Percentiles rank a stretch among this genome's conserved stretches.
Evolutionary conservation across 1,140 invertebrate genomes (phyloP).

Genomic region (Zaprionus nigranus): DNA sequence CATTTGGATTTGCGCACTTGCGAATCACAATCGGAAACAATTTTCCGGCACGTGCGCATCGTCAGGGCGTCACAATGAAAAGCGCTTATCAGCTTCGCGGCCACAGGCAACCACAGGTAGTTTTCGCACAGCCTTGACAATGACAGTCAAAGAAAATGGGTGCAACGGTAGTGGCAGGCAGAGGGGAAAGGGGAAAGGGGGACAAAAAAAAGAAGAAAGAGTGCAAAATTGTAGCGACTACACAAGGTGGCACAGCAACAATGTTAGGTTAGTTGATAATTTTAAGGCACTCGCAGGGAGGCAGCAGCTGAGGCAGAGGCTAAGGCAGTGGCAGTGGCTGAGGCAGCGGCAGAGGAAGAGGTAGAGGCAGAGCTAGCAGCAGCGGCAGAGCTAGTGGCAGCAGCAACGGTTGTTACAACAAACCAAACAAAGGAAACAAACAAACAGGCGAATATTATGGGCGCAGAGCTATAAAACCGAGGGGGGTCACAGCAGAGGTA

Average conservation of each 20-base stretch:
- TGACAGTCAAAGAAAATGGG: slow-evolving; percentile 70
- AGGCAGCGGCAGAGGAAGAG: slow-evolving; percentile 19
- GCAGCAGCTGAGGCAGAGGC: background rate
- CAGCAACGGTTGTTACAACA: slow-evolving; percentile 69
- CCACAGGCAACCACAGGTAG: slow-evolving; percentile 57
- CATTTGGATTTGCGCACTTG: background rate
- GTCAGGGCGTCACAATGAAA: slow-evolving; percentile 29
- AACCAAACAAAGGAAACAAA: slow-evolving; percentile 81
- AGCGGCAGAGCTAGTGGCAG: slow-evolving; percentile 27
- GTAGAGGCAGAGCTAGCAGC: slow-evolving; percentile 15
- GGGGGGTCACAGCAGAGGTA: background rate
- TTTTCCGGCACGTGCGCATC: slow-evolving; percentile 27
- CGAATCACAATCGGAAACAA: background rate
- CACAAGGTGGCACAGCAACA: slow-evolving; percentile 20
- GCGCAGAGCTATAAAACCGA: slow-evolving; percentile 35
- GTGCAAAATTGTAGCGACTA: slow-evolving; percentile 56
- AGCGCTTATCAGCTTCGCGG: slow-evolving; percentile 33
- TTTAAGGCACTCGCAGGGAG: slow-evolving; percentile 22
- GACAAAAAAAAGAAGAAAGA: slow-evolving; percentile 21
- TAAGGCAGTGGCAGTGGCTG: background rate
- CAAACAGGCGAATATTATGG: slow-evolving; percentile 68
- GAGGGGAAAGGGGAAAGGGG: slow-evolving; percentile 11
- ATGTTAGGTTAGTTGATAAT: slow-evolving; percentile 43
- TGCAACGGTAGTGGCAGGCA: slow-evolving; percentile 8
- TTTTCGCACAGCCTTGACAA: slow-evolving; percentile 77